Evolutionary conservation across 2,113 vertebrate genomes (phyloP).

Genomic region (Cricetomys ansorgei): DNA sequence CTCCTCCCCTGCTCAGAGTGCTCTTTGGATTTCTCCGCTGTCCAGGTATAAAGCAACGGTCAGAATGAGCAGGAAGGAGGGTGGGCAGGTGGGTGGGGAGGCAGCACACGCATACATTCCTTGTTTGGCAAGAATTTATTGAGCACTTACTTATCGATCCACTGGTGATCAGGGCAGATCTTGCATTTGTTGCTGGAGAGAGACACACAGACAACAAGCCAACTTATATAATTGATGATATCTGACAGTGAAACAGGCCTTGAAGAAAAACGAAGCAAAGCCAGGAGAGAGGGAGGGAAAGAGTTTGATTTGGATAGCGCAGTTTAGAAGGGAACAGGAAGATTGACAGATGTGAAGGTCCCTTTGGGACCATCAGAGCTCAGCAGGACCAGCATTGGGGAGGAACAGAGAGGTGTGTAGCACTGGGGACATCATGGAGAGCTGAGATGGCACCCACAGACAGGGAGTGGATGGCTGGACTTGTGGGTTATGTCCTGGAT

Average conservation of each 20-base stretch:
- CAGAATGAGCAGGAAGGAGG: not conserved
- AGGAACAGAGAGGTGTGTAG: rapidly evolving
- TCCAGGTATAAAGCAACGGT: not conserved
- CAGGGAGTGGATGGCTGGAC: no score
- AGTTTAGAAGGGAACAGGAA: not conserved
- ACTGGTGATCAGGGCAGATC: not conserved
- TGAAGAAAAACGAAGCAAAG: not conserved
- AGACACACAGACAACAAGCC: not conserved
- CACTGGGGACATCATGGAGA: not conserved
- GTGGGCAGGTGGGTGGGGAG: not conserved
- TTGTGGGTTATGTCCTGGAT: not conserved
- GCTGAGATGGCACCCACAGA: not conserved
- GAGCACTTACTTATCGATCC: not conserved
- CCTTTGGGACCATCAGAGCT: not conserved
- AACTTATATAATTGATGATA: not conserved
- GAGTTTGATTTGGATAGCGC: not conserved
- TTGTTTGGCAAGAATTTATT: not conserved
- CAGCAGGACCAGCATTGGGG: not conserved
- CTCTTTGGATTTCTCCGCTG: not conserved
- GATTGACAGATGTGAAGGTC: not conserved
- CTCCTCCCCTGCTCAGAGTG: not conserved
- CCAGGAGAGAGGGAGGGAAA: not conserved
- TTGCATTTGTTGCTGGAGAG: rapidly evolving
- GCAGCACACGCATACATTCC: rapidly evolving
- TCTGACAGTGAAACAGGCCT: not conserved